Base-by-base conservation (phyloP, 1,140 invertebrate species). In the Teleogryllus occipitalis region DNA sequence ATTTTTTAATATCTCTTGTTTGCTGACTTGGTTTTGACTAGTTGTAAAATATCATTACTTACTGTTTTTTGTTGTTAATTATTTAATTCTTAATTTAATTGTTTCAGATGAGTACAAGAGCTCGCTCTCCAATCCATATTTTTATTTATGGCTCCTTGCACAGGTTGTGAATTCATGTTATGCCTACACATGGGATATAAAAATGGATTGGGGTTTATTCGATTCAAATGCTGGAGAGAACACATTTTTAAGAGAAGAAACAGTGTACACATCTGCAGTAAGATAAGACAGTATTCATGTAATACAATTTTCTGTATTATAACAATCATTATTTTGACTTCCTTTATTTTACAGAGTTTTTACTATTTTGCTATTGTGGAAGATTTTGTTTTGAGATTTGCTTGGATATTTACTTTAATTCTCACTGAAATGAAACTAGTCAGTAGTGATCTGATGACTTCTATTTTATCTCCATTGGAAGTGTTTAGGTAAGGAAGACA, bases 201-300 rank as follows among this genome's bases (percentile, higher is more conserved):
- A 96, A 87, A 97, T 99, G 95, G 97, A 99, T 90, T 99, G 97
- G 97, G 97, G 98, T 14, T 87, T 99, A n/a, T 93, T 98, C 81
- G 96, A 97, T 84, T 92, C 91, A 80, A 92, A 92, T 79, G 92
- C 95, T 15, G 92, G 93, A 46, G 94, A 98, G 86, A 96, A 97
- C 86, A 90, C 87, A 82, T 91, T 94, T 83, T 87, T 95, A 1
- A 85, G 93, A 18, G 93, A 95, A 84, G 93, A 95, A 85, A 91
- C 93, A 73, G 93, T 94, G 8, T 94, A 94, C 83, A 92, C 91
- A 27, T 92, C 91, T n/a, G 89, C 84, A 47, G 87, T 87, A 81
- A 83, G 85, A 74, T 22, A 0, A 47, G 8, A 10, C 48, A 21
- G 21, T 73, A 39, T 39, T 2, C 5, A 39, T 39, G 27, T 39